phyloP scores from a whole-genome alignment of 1,140 invertebrate species.

The Pseudomyrmex flavicornis region DNA sequence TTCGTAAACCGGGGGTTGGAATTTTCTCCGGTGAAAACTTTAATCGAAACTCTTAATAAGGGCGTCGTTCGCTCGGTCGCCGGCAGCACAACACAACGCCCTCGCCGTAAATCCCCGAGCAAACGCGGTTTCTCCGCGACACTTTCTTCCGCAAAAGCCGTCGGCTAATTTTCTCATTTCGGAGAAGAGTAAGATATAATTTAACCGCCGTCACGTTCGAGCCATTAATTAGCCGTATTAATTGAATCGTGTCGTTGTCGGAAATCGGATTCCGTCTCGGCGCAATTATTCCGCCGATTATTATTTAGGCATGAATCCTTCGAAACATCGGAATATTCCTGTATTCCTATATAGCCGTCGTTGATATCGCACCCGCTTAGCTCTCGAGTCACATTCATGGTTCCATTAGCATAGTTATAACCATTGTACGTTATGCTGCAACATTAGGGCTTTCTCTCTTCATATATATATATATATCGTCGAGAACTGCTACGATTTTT shows the following conservation, averaged over 20 bases:
- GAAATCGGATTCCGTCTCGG: neutral
- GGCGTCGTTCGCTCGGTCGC: constrained; percentile 26
- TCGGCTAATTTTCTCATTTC: constrained; percentile 22
- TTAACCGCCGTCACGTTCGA: constrained; percentile 17
- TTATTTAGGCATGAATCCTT: constrained; percentile 4
- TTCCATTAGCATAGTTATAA: constrained; percentile 68
- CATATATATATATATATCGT: too few species aligned
- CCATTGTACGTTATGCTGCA: constrained; percentile 34
- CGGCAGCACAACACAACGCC: constrained; percentile 1
- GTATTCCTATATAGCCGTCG: constrained; percentile 24
- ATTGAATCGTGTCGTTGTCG: constrained; percentile 39
- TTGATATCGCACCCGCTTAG: constrained; percentile 63
- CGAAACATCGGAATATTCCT: too few species aligned
- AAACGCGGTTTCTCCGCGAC: neutral
- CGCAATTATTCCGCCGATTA: constrained; percentile 26
- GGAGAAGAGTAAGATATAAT: neutral
- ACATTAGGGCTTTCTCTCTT: neutral
- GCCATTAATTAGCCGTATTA: constrained; percentile 38
- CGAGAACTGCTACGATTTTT: neutral
- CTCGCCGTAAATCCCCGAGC: neutral
- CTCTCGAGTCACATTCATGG: constrained; percentile 31
- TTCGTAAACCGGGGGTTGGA: neutral
- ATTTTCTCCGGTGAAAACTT: constrained; percentile 47
- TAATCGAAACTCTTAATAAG: constrained; percentile 53
- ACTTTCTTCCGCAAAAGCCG: neutral